phyloP scores from a whole-genome alignment of 2,113 vertebrate species.

The Columbina picui region DNA sequence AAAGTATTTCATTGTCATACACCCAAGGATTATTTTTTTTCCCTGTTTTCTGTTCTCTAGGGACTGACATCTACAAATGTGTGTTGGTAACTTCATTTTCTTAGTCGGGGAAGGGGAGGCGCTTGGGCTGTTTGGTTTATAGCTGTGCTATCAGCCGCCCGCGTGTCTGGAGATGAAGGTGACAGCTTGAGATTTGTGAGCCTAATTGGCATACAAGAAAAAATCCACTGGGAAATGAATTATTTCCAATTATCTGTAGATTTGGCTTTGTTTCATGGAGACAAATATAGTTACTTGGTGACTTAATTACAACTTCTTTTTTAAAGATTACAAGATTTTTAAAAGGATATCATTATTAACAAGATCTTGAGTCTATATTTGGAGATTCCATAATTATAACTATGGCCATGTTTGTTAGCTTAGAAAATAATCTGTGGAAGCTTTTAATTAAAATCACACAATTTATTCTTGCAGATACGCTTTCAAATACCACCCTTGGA shows the following conservation, averaged over 20 bases:
- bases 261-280: conserved; percentile 70
- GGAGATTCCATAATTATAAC: conserved; percentile 62
- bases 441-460: conserved; percentile 66
- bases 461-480: conserved; percentile 30
- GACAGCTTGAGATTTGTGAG: conserved; percentile 70
- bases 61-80: conserved; percentile 19
- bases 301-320: conserved; percentile 62
- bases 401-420: conserved; percentile 51
- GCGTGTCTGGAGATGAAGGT: conserved; percentile 60
- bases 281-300: conserved; percentile 65
- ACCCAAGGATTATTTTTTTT: background rate
- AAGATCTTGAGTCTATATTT: conserved; percentile 55
- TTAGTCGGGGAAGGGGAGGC: conserved; percentile 9
- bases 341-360: conserved; percentile 61
- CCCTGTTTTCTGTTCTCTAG: background rate
- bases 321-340: conserved; percentile 61
- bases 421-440: conserved; percentile 58
- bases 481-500: conserved; percentile 39
- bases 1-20: background rate
- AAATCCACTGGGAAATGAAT: conserved; percentile 50
- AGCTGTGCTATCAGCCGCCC: conserved; percentile 20
- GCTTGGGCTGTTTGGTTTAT: conserved; percentile 37
- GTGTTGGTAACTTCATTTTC: conserved; percentile 55
- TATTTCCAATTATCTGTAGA: conserved; percentile 69
- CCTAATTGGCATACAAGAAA: conserved; percentile 60